Percentiles rank a stretch among this genome's conserved stretches.
Conservation (phyloP, 1,140 invertebrate genomes). For the Marisa cornuarietis region DNA sequence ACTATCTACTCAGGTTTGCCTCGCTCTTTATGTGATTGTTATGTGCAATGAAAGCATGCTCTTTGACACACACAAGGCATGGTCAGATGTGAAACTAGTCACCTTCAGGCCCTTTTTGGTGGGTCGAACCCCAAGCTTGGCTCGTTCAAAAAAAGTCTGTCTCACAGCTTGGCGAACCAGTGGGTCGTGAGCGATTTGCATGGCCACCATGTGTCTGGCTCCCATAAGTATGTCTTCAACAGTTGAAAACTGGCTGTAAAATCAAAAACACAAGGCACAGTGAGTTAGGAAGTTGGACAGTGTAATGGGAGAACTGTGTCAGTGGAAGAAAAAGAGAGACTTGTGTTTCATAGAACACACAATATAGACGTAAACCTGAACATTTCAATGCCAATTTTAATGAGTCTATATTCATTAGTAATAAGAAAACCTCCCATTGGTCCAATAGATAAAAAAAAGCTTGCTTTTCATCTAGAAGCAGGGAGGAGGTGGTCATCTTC, state of each 20-base stretch:
- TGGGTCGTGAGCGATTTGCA: constrained; percentile 92
- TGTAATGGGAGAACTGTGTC: too few relatives aligned
- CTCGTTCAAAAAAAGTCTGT: constrained; percentile 90
- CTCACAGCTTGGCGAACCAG: constrained; percentile 85
- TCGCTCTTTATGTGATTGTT: too few relatives aligned
- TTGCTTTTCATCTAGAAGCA: too few relatives aligned
- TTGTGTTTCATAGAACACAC: too few relatives aligned
- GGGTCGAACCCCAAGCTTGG: constrained; percentile 82
- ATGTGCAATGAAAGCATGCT: not conserved
- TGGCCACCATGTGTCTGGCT: constrained; percentile 92
- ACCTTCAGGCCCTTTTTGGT: constrained; percentile 90
- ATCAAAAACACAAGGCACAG: not conserved
- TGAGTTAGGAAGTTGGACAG: too few relatives aligned
- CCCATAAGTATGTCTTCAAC: constrained; percentile 73
- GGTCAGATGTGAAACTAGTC: not conserved
- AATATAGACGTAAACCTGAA: too few relatives aligned
- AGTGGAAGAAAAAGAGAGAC: too few relatives aligned
- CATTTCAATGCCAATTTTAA: too few relatives aligned
- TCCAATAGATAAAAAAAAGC: too few relatives aligned
- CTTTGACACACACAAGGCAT: not conserved
- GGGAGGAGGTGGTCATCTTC: too few relatives aligned
- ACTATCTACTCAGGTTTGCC: not conserved
- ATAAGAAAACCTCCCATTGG: too few relatives aligned
- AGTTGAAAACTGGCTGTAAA: constrained; percentile 61
- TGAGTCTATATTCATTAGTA: too few relatives aligned